phyloP scores from a whole-genome alignment of 2,888 invertebrate genomes.

The Andricus quercusramuli region DNA sequence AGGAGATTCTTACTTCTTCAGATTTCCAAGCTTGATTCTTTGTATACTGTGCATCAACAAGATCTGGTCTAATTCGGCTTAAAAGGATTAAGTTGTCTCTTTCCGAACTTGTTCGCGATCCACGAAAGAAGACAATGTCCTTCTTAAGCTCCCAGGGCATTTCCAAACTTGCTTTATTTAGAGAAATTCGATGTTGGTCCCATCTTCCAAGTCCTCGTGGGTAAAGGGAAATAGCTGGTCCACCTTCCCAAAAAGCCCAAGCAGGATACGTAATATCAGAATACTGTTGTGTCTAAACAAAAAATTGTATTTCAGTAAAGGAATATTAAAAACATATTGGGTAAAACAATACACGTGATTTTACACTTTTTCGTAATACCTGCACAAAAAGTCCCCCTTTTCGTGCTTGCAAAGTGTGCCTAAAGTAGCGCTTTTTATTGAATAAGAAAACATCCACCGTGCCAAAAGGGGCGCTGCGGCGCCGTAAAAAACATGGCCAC shows the following conservation, averaged over 20 bases:
- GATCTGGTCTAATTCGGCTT: slow-evolving; percentile 86
- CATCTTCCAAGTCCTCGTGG: slow-evolving; percentile 96
- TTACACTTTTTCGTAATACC: too few relatives aligned
- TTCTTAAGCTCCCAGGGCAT: slow-evolving; percentile 89
- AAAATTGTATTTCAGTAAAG: slow-evolving; percentile 21
- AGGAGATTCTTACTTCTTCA: slow-evolving; percentile 82
- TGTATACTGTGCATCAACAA: slow-evolving; percentile 96
- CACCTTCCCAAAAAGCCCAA: slow-evolving; percentile 99
- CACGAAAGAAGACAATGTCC: slow-evolving; percentile 90
- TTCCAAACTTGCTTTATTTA: slow-evolving; percentile 84
- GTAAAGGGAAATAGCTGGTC: slow-evolving; percentile 96
- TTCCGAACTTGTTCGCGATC: slow-evolving; percentile 95
- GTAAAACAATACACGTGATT: too few relatives aligned
- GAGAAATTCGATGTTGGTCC: slow-evolving; percentile 89
- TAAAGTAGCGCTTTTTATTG: too few relatives aligned
- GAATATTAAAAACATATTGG: slow-evolving; percentile 12
- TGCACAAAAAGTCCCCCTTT: too few relatives aligned
- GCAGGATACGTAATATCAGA: slow-evolving; percentile 97
- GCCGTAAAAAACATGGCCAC: too few relatives aligned
- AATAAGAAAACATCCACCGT: too few relatives aligned
- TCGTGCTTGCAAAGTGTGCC: too few relatives aligned
- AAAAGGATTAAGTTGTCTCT: slow-evolving; percentile 92
- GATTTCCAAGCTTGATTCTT: slow-evolving; percentile 99
- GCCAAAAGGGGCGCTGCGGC: too few relatives aligned
- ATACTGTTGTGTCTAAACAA: slow-evolving; percentile 84